A percentile compares a stretch with the other conserved stretches of the same genome.
These are phyloP conservation scores for Podocnemis expansa DNA, from an alignment of 2,113 vertebrate genomes.

Conservation along the genomic window DNA sequence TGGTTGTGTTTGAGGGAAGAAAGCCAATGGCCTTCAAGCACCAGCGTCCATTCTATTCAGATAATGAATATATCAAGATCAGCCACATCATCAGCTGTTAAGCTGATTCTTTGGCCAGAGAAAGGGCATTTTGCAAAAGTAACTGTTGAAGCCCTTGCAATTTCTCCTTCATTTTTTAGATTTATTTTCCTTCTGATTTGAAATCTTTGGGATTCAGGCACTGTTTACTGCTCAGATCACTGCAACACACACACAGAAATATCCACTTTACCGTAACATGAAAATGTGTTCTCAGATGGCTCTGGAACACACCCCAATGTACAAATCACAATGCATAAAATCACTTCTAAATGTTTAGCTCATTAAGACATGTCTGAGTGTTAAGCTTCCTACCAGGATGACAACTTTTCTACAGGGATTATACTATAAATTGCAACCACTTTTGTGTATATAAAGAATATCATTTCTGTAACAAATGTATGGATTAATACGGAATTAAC, in stretches of 20 bases:
- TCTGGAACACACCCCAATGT: background rate
- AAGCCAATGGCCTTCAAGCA: conserved; percentile 35
- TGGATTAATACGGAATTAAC: background rate
- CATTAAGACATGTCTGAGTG: background rate
- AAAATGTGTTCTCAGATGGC: background rate
- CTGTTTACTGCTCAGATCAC: accelerated
- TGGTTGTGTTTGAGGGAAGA: conserved; percentile 48
- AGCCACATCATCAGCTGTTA: background rate
- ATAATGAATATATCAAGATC: conserved; percentile 46
- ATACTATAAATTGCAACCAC: background rate
- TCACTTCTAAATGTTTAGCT: background rate
- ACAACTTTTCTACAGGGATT: background rate
- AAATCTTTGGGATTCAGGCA: background rate
- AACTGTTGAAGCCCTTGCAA: background rate
- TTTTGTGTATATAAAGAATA: background rate
- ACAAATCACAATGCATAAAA: background rate
- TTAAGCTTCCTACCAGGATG: background rate
- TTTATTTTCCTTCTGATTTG: background rate
- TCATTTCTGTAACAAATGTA: background rate
- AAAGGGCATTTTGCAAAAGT: background rate
- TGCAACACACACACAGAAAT: background rate
- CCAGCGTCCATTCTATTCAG: background rate
- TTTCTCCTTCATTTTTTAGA: background rate
- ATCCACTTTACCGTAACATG: background rate
- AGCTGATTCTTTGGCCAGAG: background rate